phyloP scores from a whole-genome alignment of 2,888 invertebrate genomes.

The Andrena dorsata region DNA sequence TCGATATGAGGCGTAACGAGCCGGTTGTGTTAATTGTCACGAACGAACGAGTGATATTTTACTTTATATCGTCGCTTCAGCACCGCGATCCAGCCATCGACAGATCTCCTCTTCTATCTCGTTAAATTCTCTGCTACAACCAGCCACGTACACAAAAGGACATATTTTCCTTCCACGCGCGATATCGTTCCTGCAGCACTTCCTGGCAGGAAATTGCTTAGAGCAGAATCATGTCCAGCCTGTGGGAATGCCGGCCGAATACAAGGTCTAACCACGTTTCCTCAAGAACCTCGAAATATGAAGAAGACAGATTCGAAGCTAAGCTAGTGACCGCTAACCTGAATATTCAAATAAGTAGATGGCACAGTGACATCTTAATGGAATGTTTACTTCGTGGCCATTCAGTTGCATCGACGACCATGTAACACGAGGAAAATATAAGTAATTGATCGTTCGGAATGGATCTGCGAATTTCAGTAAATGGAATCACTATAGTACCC shows the following conservation, averaged over 20 bases:
- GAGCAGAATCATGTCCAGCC: constrained; percentile 15
- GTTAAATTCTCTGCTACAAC: background rate
- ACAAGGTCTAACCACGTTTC: constrained; percentile 9
- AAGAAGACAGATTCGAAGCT: constrained; percentile 1
- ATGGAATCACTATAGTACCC: background rate
- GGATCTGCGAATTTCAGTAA: background rate
- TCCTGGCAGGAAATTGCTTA: constrained; percentile 42
- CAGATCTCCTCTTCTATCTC: constrained; percentile 4
- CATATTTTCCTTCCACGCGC: background rate
- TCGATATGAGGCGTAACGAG: no score
- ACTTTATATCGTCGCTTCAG: background rate
- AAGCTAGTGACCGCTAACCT: constrained; percentile 9
- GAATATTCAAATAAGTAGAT: constrained; percentile 3
- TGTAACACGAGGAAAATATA: background rate
- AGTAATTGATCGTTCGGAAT: background rate
- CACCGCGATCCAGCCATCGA: background rate
- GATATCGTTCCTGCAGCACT: constrained; percentile 5
- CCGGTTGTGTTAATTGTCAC: no score
- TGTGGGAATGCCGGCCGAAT: constrained; percentile 1
- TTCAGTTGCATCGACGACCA: background rate
- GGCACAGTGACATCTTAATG: constrained; percentile 5
- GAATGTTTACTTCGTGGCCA: background rate
- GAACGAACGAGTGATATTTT: no score
- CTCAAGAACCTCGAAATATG: constrained; percentile 6
- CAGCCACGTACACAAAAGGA: constrained; percentile 18